These are phyloP conservation scores for Eupelmus urozonus DNA, from an alignment of 2,888 invertebrate species.

Conservation along the genomic window DNA sequence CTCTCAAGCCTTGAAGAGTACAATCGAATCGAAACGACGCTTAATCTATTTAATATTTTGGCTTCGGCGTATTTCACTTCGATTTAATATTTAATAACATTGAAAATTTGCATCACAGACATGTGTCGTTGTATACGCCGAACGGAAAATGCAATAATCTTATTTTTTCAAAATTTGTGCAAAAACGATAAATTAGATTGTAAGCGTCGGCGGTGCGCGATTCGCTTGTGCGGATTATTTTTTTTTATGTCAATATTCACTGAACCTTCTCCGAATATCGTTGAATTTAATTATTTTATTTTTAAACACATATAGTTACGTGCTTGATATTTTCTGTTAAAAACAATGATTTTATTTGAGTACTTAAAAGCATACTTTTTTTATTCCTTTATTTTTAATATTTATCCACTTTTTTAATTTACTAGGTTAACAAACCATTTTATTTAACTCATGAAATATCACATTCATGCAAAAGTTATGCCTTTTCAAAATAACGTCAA, in stretches of 20 bases:
- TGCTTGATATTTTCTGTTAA: not conserved
- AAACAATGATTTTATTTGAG: too few relatives aligned
- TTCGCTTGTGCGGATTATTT: slow-evolving; percentile 27
- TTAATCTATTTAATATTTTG: not conserved
- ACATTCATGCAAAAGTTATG: not conserved
- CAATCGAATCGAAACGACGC: not conserved
- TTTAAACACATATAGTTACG: not conserved
- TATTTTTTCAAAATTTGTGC: not conserved
- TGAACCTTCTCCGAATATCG: too few relatives aligned
- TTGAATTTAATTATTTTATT: too few relatives aligned
- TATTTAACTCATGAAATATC: not conserved
- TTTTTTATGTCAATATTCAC: not conserved
- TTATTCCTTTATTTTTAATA: not conserved
- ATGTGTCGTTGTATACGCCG: slow-evolving; percentile 54
- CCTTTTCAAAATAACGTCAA: slow-evolving; percentile 14
- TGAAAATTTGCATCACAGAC: slow-evolving; percentile 57
- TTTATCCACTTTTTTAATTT: not conserved
- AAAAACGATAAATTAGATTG: too few relatives aligned
- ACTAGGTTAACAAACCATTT: not conserved
- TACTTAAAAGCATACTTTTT: slow-evolving; percentile 1
- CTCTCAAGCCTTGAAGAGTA: not conserved
- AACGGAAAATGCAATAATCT: slow-evolving; percentile 5
- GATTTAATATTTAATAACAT: slow-evolving; percentile 37
- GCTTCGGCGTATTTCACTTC: not conserved
- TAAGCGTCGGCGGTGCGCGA: slow-evolving; percentile 18